These are phyloP conservation scores for Oxyscelio sp. DNA, from an alignment of 2,888 invertebrate genomes.

Conservation along the genomic window DNA sequence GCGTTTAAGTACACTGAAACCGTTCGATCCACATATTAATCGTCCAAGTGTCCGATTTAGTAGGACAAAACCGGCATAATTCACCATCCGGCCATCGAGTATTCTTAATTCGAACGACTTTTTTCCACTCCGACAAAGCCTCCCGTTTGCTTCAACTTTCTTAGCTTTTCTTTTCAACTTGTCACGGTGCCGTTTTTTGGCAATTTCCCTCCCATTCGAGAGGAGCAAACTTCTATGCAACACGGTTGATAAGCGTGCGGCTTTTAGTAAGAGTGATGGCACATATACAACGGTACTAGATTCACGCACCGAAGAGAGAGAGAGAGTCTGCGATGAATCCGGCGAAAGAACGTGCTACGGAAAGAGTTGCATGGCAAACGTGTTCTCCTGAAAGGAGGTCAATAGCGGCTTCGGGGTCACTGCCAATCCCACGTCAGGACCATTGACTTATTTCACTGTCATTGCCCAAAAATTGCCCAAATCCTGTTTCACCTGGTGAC, in stretches of 20 bases:
- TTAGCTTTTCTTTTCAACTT: too few relatives aligned
- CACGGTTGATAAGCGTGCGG: conserved; percentile 41
- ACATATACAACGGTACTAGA: conserved; percentile 65
- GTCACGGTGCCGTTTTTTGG: too few relatives aligned
- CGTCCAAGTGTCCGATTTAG: conserved; percentile 42
- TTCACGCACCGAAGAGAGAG: conserved; percentile 56
- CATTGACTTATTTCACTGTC: conserved; percentile 69
- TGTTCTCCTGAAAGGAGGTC: conserved; percentile 86
- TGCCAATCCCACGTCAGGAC: conserved; percentile 78
- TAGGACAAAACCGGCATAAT: conserved; percentile 45
- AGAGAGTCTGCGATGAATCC: conserved; percentile 71
- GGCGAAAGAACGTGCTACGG: conserved; percentile 72
- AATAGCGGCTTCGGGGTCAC: conserved; percentile 85
- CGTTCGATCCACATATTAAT: too few relatives aligned
- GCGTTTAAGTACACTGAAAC: too few relatives aligned
- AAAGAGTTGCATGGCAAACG: conserved; percentile 80
- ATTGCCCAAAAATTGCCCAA: conserved; percentile 35
- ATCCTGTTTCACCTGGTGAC: background rate
- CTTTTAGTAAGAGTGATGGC: conserved; percentile 71
- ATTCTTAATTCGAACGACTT: conserved; percentile 9
- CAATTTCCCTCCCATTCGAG: conserved; percentile 39
- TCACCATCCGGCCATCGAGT: background rate
- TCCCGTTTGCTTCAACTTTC: too few relatives aligned
- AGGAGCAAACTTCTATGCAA: conserved; percentile 27
- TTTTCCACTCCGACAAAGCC: background rate